phyloP scores from a whole-genome alignment of 2,888 invertebrate species.

The Cremastinae sp. region DNA sequence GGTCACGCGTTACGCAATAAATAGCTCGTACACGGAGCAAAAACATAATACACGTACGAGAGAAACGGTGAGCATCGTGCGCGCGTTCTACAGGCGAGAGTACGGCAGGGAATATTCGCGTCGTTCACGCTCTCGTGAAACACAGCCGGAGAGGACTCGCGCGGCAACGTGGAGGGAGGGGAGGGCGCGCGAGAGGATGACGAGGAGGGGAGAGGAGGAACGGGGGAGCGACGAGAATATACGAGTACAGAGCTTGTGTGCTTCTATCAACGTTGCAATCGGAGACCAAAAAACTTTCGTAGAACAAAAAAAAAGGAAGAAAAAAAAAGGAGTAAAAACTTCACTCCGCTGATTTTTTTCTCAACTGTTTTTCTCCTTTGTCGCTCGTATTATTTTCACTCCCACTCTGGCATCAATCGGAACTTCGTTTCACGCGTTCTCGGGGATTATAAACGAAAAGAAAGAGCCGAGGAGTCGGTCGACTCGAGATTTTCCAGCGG shows the following conservation, averaged over 20 bases:
- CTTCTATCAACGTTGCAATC: conserved; percentile 57
- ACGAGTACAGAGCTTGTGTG: conserved; percentile 44
- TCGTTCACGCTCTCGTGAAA: conserved; percentile 38
- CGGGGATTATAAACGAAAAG: too few relatives aligned
- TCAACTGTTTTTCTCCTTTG: not conserved
- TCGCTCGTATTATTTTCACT: not conserved
- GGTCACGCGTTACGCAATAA: conserved; percentile 75
- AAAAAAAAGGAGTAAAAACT: too few relatives aligned
- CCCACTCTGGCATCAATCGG: not conserved
- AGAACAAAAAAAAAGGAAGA: conserved; percentile 29
- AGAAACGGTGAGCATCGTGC: conserved; percentile 47
- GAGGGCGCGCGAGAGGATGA: conserved; percentile 43
- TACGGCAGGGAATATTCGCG: conserved; percentile 43
- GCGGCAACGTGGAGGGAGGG: not conserved
- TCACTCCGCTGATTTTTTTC: conserved; percentile 13
- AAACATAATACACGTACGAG: conserved; percentile 71
- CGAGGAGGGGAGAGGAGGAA: conserved; percentile 24
- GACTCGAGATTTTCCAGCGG: too few relatives aligned
- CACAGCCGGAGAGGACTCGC: conserved; percentile 39
- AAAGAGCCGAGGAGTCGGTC: too few relatives aligned
- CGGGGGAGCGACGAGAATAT: conserved; percentile 50
- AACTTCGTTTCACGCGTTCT: too few relatives aligned
- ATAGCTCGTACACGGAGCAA: conserved; percentile 72
- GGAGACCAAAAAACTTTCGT: conserved; percentile 34
- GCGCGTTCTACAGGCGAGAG: conserved; percentile 33